Base-by-base conservation (phyloP, 1,140 invertebrate genomes). In the Cherax quadricarinatus region DNA sequence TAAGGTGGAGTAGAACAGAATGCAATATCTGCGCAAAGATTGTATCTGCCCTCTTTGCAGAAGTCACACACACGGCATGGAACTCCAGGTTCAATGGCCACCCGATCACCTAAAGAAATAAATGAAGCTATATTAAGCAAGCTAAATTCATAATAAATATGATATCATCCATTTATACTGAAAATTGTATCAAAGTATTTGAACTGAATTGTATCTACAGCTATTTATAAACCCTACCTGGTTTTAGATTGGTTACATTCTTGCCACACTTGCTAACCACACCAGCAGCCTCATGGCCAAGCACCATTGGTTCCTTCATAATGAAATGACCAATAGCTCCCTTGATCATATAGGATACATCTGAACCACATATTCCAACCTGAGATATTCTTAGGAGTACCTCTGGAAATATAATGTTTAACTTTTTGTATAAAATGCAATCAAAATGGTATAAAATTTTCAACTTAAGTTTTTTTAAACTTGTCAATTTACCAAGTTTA, bases 281-380 rank as follows among this genome's bases (percentile, higher is more conserved):
- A 18, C 97, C 98, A 4, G 97, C 96, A 4, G 98, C 96, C 95
- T 99, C 98, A 94, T 99, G 98, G 0, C 98, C 98, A 94, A 99
- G 97, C 75, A 98, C 96, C 98, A 99, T 98, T 14, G 98, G 98
- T 93, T 96, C 95, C 81, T 96, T 96, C 0, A 99, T 96, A 21
- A 98, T 95, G 94, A 98, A 99, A 94, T 97, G 96, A 0, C 97
- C 98, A 95, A 98, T 99, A 51, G 96, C 94, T n/a, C 98, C 98
- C 93, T 97, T 95, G 3, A 96, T 96, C 94, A 98, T 96, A 95
- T 99, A 99, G 95, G 98, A 98, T 5, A 99, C 98, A 95, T 99
- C 98, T 1, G 98, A 99, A 0, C 98, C 98, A 95, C 99, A 99
- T 93, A 99, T 99, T 66, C 98, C 98, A 87, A 99, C 98, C 92